Base-by-base conservation (phyloP, 2,797 vertebrate species). In the Lateolabrax maculatus region DNA sequence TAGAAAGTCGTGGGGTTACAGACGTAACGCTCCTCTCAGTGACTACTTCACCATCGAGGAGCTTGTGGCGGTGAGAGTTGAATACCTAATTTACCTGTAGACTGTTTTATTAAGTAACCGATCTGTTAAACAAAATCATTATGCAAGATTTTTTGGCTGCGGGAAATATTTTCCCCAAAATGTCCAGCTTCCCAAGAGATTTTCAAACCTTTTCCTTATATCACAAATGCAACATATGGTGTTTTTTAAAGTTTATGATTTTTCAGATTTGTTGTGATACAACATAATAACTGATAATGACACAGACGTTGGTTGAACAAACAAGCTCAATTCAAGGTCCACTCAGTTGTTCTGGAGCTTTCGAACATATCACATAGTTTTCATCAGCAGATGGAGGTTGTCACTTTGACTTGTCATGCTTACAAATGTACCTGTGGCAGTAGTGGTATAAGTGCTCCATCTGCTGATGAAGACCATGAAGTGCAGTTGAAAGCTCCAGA, bases 1-100 rank as follows among this genome's bases (percentile, higher is more conserved):
- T 95, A 93, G 77, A 52, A 56, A 69, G 55, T 99, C 98, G 0
- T 99, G 98, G 98, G 96, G 97, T 4, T 99, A 96, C 90, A 94
- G 98, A 76, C 95, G 98, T 72, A 92, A 99, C 0, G 96, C 98
- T 11, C 84, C 64, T 7, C 95, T 99, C 7, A 72, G 66, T 0
- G 98, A 99, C 85, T 98, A 96, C 87, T 94, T 99, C 60, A 81
- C 92, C 15, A 94, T 95, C 3, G 90, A 97, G 91, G 89, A 97
- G 74, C 86, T 99, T 46, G 94, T 99, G 56, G 80, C 92, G 91
- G 98, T 95, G 63, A 93, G 90, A 64, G 27, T 1, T 27, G 3
- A 52, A 37, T 16, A 65, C n/a, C 21, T 8, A 1, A 16, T 56
- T 68, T 9, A 11, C 19, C 41, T 55, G 19, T 27, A 15, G 31